phyloP scores from a whole-genome alignment of 2,113 vertebrate species.

The Psophia crepitans region DNA sequence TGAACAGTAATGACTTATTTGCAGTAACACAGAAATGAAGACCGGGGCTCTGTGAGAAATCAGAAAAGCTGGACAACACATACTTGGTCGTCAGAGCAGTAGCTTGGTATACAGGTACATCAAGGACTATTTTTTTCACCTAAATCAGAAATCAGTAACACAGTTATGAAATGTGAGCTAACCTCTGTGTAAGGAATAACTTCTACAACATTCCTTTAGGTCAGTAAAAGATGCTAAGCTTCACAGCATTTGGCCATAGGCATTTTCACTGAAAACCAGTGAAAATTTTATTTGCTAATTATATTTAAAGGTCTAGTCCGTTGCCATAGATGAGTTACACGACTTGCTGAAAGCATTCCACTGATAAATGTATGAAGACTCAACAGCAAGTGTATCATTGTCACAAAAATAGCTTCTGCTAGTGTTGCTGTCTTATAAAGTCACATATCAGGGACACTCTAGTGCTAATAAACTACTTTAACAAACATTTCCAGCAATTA shows the following conservation, averaged over 20 bases:
- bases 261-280: neutral
- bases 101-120: neutral
- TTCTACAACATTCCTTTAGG: neutral
- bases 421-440: neutral
- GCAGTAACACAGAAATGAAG: neutral
- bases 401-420: constrained; percentile 12
- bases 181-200: neutral
- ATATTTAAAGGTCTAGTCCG: neutral
- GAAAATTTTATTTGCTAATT: neutral
- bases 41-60: neutral
- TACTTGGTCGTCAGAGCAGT: neutral
- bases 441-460: neutral
- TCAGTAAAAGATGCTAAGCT: neutral
- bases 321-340: neutral
- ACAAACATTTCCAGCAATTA: constrained; percentile 2
- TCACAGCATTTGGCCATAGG: neutral
- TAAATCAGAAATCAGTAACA: neutral
- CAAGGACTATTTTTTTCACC: neutral
- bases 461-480: constrained; percentile 1
- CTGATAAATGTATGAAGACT: neutral
- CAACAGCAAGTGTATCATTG: neutral
- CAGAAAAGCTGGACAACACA: neutral
- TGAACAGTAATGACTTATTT: neutral
- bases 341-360: neutral
- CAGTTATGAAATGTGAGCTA: neutral